Evolutionary conservation across 2,797 vertebrate genomes (phyloP).

Genomic region (Acrossocheilus wenchowensis): DNA sequence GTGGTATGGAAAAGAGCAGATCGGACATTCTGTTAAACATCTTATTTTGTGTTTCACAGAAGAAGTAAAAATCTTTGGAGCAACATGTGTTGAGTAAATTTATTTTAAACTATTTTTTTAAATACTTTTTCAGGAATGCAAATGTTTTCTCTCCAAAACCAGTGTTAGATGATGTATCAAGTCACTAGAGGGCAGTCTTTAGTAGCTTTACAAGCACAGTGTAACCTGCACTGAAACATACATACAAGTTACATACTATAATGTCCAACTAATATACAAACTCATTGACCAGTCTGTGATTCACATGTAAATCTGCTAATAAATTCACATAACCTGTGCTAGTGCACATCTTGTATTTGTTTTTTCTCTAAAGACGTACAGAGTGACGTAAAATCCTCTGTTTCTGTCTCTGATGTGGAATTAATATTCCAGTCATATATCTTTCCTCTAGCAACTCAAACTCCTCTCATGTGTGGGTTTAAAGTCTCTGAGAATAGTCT

Average conservation of each 20-base stretch:
- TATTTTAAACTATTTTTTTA: not conserved
- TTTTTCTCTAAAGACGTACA: not conserved
- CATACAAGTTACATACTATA: not conserved
- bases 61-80: not conserved
- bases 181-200: constrained; percentile 52
- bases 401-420: constrained; percentile 46
- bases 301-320: not conserved
- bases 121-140: not conserved
- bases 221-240: not conserved
- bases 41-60: not conserved
- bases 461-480: constrained; percentile 48
- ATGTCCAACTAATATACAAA: not conserved
- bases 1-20: not conserved
- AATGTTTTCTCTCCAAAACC: not conserved
- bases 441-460: constrained; percentile 11
- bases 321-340: not conserved
- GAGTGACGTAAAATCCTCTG: constrained; percentile 27
- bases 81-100: not conserved
- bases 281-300: not conserved
- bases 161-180: not conserved
- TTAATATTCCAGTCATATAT: constrained; percentile 58
- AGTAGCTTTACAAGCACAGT: not conserved
- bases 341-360: not conserved
- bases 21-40: not conserved
- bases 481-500: constrained; percentile 33